Base-by-base conservation (phyloP, 2,113 vertebrate genomes). In the Ophthalmotilapia sp. region DNA sequence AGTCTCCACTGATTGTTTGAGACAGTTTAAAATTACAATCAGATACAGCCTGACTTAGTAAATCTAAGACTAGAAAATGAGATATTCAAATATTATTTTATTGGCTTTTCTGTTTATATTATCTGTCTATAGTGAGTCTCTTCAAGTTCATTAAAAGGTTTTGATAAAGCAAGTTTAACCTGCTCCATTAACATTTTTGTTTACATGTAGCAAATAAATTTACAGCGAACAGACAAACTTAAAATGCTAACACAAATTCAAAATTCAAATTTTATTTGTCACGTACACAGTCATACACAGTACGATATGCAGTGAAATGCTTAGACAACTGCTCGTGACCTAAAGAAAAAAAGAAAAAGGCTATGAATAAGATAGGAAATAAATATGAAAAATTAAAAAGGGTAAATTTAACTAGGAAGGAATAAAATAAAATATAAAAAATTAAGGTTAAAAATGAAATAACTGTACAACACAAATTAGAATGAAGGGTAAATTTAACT, bases 151-250 rank as follows among this genome's bases (percentile, higher is more conserved):
- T 49, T 31, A 49, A 49, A 75, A 47, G 70, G 17, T 36, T 62
- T 62, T 62, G 31, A 36, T 62, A 36, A 62, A 62, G 58, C 58
- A 62, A 36, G 9, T 47, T 45, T 47, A 47, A 73, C 14, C 21
- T 45, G 21, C 14, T 29, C 40, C 40, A 8, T 17, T 26, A 73
- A 29, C 68, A 45, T 47, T 47, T 47, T 73, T 47, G n/a, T 1
- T 73, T 73, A 15, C 40, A 73, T 73, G 40, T 45, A 73, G 68
- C 40, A 73, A 10, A 73, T 73, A 26, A 45, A 45, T 45, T 45
- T 14, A 42, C 2, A n/a, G n/a, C 0, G 2, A 42, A 0, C 38
- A 23, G 65, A 23, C 7, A 70, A 45, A 45, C 8, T 33, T 60
- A 31, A 60, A 60, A 60, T 60, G 14, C 23, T 26, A 1, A 26